phyloP scores from a whole-genome alignment of 92 coral and sea anemone species.

The Micromussa lordhowensis region DNA sequence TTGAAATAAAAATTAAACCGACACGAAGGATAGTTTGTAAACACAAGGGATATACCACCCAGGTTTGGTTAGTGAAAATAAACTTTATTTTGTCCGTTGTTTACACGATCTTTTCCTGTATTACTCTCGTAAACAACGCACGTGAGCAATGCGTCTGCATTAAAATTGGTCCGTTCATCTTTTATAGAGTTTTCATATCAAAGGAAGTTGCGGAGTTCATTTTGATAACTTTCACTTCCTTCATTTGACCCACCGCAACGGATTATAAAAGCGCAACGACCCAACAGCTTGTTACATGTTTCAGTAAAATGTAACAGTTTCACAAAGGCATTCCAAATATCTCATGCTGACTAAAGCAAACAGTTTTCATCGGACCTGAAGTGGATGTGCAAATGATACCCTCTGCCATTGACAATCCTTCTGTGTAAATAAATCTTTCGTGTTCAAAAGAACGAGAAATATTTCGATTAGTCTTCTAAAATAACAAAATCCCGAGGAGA shows the following conservation, averaged over 20 bases:
- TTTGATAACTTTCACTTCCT: slow-evolving; percentile 24
- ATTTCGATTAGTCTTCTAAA: slow-evolving; percentile 14
- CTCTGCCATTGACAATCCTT: background rate
- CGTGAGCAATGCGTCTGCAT: background rate
- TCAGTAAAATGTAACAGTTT: background rate
- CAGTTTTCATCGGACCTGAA: slow-evolving; percentile 2
- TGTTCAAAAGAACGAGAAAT: slow-evolving; percentile 18
- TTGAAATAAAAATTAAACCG: background rate
- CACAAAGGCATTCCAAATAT: background rate
- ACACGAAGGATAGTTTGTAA: background rate
- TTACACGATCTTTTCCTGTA: slow-evolving; percentile 17
- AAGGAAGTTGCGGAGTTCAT: slow-evolving; percentile 43
- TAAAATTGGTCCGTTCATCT: background rate
- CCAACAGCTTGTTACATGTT: slow-evolving; percentile 1
- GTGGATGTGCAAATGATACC: background rate
- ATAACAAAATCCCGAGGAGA: slow-evolving; percentile 12
- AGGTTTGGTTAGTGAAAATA: slow-evolving; percentile 3
- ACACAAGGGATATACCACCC: background rate
- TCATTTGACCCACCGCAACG: background rate
- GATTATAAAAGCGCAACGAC: background rate
- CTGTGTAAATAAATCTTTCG: background rate
- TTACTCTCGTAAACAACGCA: slow-evolving; percentile 5
- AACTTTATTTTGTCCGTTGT: slow-evolving; percentile 22
- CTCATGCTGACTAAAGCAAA: background rate
- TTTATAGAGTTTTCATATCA: background rate